Percentiles rank a stretch among this genome's conserved stretches.
Evolutionary conservation across 2,113 vertebrate species (phyloP).

Genomic region (Aphyosemion australe): DNA sequence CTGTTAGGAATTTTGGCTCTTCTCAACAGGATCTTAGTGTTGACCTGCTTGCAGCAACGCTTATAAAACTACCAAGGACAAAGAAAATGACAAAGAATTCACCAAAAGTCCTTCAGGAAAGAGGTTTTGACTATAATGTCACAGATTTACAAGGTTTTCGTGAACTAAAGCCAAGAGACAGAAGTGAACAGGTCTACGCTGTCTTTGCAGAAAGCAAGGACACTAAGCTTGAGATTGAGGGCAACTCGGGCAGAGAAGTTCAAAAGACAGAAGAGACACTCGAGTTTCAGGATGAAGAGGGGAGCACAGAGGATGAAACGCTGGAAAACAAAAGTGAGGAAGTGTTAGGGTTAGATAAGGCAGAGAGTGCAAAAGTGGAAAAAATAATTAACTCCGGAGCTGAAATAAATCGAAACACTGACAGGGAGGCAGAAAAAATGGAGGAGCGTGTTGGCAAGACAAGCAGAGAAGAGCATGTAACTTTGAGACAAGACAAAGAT

Average conservation of each 20-base stretch:
- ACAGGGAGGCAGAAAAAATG: not conserved
- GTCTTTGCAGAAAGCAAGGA: slow-evolving; percentile 5
- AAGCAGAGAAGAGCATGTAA: slow-evolving; percentile 6
- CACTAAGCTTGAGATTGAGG: slow-evolving; percentile 4
- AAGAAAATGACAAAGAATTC: slow-evolving; percentile 14
- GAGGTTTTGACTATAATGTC: not conserved
- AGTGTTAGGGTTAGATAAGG: slow-evolving; percentile 20
- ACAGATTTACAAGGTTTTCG: slow-evolving; percentile 2
- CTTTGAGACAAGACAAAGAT: slow-evolving; percentile 21
- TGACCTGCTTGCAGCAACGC: not conserved
- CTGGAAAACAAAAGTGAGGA: slow-evolving; percentile 8
- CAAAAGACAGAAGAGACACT: slow-evolving; percentile 11
- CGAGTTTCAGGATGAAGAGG: slow-evolving; percentile 8
- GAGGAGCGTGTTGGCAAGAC: not conserved
- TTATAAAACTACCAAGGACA: slow-evolving; percentile 6
- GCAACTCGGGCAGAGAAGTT: not conserved
- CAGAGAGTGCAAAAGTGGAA: slow-evolving; percentile 2
- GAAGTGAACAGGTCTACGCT: slow-evolving; percentile 23
- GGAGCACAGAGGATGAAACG: slow-evolving; percentile 4
- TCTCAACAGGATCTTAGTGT: not conserved
- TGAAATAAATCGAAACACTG: slow-evolving; percentile 18
- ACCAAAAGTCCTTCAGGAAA: slow-evolving; percentile 14
- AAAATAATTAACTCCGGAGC: slow-evolving; percentile 6
- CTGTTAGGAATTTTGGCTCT: slow-evolving; percentile 15
- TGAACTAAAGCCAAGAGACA: slow-evolving; percentile 12